Conservation (phyloP, 2,888 invertebrate species). For the Acleris holmiana region DNA sequence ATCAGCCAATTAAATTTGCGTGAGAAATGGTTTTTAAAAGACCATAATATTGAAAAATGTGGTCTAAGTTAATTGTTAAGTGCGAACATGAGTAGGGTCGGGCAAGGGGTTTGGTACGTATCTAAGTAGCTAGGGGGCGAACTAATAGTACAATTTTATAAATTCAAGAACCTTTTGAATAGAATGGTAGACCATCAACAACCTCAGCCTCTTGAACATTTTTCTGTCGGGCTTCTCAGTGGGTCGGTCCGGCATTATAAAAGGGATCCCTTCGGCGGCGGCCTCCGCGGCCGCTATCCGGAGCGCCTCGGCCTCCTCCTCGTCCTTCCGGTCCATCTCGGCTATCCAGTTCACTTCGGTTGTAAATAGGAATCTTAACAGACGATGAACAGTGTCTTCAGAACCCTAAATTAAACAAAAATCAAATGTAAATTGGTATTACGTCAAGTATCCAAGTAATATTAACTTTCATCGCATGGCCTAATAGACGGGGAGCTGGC, state of each 20-base stretch:
- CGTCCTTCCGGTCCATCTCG: conserved; percentile 51
- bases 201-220: conserved; percentile 69
- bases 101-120: too few species aligned
- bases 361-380: conserved; percentile 66
- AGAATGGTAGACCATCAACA: conserved; percentile 74
- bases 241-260: conserved; percentile 46
- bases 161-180: conserved; percentile 61
- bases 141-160: too few species aligned
- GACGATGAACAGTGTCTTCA: conserved; percentile 75
- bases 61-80: too few species aligned
- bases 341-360: conserved; percentile 62
- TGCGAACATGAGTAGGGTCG: too few species aligned
- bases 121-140: too few species aligned
- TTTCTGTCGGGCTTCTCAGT: conserved; percentile 49
- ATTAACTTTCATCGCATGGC: too few species aligned
- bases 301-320: conserved; percentile 46
- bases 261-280: conserved; percentile 47
- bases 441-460: too few species aligned
- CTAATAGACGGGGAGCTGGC: too few species aligned
- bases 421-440: neutral
- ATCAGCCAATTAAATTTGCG: too few species aligned
- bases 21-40: too few species aligned
- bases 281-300: conserved; percentile 44
- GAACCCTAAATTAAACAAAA: conserved; percentile 62
- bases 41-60: too few species aligned